phyloP scores from a whole-genome alignment of 1,140 invertebrate species.

The Caenorhabditis inopinata region DNA sequence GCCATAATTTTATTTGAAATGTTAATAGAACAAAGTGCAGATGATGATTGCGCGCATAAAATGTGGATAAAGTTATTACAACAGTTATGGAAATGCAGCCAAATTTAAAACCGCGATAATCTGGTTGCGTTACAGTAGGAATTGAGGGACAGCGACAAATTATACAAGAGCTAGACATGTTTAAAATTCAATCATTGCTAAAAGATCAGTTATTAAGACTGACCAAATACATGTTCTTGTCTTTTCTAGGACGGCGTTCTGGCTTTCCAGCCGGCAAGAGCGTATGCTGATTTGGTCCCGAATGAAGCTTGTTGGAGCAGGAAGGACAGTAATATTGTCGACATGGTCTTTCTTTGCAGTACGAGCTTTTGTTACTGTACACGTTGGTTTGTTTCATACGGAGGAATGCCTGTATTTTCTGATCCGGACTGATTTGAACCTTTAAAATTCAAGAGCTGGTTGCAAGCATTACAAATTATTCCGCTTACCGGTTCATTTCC shows the following conservation, averaged over 20 bases:
- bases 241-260: slow-evolving; percentile 27
- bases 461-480: too few species aligned
- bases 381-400: not conserved
- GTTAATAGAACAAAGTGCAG: too few species aligned
- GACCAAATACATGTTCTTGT: slow-evolving; percentile 10
- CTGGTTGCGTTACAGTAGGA: too few species aligned
- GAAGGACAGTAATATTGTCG: slow-evolving; percentile 7
- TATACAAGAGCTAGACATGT: too few species aligned
- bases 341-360: not conserved
- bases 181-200: too few species aligned
- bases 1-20: too few species aligned
- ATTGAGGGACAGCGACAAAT: too few species aligned
- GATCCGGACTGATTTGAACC: not conserved
- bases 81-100: too few species aligned
- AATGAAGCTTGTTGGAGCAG: slow-evolving; percentile 10
- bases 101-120: too few species aligned
- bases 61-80: too few species aligned
- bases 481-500: not conserved
- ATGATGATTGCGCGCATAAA: too few species aligned
- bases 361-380: slow-evolving; percentile 11
- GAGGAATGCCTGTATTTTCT: not conserved
- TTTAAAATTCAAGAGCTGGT: not conserved
- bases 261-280: not conserved
- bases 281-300: not conserved
- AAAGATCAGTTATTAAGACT: too few species aligned